phyloP scores from a whole-genome alignment of 2,797 vertebrate genomes.

The Syngnathus rostellatus region DNA sequence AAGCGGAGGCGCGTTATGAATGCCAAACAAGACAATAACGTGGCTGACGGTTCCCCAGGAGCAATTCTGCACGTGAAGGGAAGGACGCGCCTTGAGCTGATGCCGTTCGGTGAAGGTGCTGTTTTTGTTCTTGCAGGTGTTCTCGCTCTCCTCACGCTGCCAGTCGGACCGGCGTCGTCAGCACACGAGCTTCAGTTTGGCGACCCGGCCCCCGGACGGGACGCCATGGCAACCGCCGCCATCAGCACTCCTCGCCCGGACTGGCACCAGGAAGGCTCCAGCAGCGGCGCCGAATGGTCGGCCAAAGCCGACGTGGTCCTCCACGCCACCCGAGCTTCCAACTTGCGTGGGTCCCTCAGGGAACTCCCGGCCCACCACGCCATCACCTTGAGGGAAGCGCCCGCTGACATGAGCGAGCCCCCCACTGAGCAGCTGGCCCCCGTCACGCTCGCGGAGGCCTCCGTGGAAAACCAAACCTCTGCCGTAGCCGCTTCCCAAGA shows the following conservation, averaged over 20 bases:
- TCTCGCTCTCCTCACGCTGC: constrained; percentile 86
- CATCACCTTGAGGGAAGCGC: constrained; percentile 66
- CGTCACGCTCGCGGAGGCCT: constrained; percentile 23
- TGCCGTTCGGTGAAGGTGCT: background rate
- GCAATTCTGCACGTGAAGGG: background rate
- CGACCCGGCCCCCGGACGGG: constrained; percentile 64
- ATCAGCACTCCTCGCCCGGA: constrained; percentile 36
- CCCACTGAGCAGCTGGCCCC: constrained; percentile 48
- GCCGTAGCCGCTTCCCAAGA: constrained; percentile 43
- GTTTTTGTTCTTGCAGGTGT: constrained; percentile 67
- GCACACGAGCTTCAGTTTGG: constrained; percentile 74
- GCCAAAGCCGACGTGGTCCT: constrained; percentile 27
- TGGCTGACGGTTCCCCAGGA: constrained; percentile 15
- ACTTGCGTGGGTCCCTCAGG: constrained; percentile 27
- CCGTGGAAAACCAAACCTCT: constrained; percentile 29
- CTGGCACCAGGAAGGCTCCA: constrained; percentile 63
- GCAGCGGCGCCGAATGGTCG: constrained; percentile 52
- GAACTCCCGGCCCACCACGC: constrained; percentile 41
- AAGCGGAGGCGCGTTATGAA: constrained; percentile 37
- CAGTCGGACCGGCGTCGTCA: constrained; percentile 79
- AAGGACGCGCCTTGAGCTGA: background rate
- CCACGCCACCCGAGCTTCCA: constrained; percentile 21
- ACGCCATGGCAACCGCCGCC: constrained; percentile 65
- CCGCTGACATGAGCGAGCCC: constrained; percentile 18
- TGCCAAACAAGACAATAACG: constrained; percentile 21